Evolutionary conservation across 2,113 vertebrate species (phyloP).

Genomic region (Eubucco bourcierii): DNA sequence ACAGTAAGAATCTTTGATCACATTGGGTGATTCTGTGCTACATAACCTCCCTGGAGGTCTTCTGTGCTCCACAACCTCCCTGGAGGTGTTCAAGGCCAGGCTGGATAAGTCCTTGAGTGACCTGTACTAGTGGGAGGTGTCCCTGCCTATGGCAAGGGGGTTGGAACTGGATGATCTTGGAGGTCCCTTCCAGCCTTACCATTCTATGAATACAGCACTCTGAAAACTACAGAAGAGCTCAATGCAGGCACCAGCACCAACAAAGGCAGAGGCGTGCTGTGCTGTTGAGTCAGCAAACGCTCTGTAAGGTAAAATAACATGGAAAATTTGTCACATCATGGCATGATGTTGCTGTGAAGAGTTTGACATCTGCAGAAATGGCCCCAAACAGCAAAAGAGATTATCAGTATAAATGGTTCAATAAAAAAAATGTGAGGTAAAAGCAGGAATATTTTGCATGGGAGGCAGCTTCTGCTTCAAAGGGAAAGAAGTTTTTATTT

Average conservation of each 20-base stretch:
- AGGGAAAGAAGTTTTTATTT: conserved; percentile 6
- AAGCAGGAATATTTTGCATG: not conserved
- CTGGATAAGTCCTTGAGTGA: too few relatives aligned
- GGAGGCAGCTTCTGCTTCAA: not conserved
- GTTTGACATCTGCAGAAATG: not conserved
- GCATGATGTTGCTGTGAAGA: not conserved
- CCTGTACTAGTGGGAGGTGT: too few relatives aligned
- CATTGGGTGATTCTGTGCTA: too few relatives aligned
- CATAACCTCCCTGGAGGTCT: too few relatives aligned
- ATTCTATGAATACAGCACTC: too few relatives aligned
- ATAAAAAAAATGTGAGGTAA: not conserved
- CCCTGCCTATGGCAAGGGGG: too few relatives aligned
- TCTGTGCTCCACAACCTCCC: too few relatives aligned
- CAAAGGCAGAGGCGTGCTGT: not conserved
- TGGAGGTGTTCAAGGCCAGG: too few relatives aligned
- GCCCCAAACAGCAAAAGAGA: not conserved
- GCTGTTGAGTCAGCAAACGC: not conserved
- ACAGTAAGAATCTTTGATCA: too few relatives aligned
- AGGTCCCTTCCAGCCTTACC: too few relatives aligned
- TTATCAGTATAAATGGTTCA: not conserved
- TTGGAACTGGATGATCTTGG: too few relatives aligned
- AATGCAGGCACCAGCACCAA: not conserved
- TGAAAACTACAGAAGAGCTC: not conserved
- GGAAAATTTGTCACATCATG: not conserved
- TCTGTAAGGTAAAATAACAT: not conserved